Percentiles rank a stretch among this genome's conserved stretches.
Conservation (phyloP, 2,888 invertebrate species). For the Amorpha juglandis region DNA sequence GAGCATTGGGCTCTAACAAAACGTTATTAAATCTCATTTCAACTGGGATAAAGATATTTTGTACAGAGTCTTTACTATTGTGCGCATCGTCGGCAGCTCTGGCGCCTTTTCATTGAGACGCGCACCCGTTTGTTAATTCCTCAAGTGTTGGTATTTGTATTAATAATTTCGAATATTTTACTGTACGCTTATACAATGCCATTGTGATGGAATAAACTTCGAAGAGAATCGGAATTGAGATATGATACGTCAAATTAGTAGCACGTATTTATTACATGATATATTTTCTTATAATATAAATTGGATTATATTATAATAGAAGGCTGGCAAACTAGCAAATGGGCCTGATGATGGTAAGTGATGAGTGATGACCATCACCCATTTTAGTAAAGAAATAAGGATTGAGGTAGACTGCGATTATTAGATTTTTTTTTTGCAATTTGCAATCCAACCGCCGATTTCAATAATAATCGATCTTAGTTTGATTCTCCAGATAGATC, state of each 20-base stretch:
- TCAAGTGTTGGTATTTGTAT: background rate
- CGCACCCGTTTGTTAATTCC: constrained; percentile 36
- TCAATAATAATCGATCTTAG: no score
- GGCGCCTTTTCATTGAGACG: constrained; percentile 54
- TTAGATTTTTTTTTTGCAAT: no score
- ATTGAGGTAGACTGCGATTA: no score
- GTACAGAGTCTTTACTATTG: constrained; percentile 50
- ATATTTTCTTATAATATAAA: no score
- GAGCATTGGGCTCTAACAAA: constrained; percentile 72
- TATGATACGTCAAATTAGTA: background rate
- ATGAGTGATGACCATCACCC: no score
- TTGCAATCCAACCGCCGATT: no score
- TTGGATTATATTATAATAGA: background rate
- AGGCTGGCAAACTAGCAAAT: no score
- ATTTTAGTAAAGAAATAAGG: no score
- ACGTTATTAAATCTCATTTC: constrained; percentile 79
- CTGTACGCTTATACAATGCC: background rate
- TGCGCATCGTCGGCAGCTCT: constrained; percentile 51
- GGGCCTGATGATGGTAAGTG: no score
- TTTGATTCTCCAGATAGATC: no score
- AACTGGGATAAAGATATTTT: constrained; percentile 59
- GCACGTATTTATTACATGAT: no score
- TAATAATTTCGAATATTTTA: constrained; percentile 11
- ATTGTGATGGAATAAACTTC: background rate
- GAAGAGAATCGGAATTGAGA: background rate